These are phyloP conservation scores for Triplophysa tibetana DNA, from an alignment of 2,113 vertebrate species.

Conservation along the genomic window DNA sequence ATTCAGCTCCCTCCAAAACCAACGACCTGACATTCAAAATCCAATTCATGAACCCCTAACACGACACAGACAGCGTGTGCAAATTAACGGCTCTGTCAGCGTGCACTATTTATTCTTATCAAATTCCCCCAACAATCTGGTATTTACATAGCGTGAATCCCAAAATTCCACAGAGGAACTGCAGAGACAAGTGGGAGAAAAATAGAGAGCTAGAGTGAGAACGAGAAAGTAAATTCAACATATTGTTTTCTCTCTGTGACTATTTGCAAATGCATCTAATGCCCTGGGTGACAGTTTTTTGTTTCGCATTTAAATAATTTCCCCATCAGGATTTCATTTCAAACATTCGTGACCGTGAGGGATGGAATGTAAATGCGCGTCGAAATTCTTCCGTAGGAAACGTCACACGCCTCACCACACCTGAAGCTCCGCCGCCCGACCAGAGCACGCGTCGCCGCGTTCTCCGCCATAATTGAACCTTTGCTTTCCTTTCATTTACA, in stretches of 20 bases:
- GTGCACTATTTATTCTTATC: too few species aligned
- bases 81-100: too few species aligned
- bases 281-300: slow-evolving; percentile 37
- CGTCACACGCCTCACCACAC: background rate
- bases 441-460: background rate
- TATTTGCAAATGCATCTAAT: slow-evolving; percentile 30
- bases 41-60: too few species aligned
- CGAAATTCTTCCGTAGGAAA: slow-evolving; percentile 15
- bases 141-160: background rate
- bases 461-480: slow-evolving; percentile 16
- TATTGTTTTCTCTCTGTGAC: slow-evolving; percentile 21
- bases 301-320: slow-evolving; percentile 41
- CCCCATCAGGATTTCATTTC: slow-evolving; percentile 27
- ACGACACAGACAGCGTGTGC: too few species aligned
- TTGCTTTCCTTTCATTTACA: slow-evolving; percentile 42
- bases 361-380: slow-evolving; percentile 29
- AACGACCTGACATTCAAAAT: too few species aligned
- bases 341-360: slow-evolving; percentile 12
- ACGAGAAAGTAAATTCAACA: slow-evolving; percentile 1
- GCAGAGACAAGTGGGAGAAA: background rate
- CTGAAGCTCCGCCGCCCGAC: background rate
- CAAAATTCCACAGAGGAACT: background rate
- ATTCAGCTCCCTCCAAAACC: too few species aligned
- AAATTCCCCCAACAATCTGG: background rate
- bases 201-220: slow-evolving; percentile 10